Evolutionary conservation across 2,113 vertebrate species (phyloP).

Genomic region (Zingel zingel): DNA sequence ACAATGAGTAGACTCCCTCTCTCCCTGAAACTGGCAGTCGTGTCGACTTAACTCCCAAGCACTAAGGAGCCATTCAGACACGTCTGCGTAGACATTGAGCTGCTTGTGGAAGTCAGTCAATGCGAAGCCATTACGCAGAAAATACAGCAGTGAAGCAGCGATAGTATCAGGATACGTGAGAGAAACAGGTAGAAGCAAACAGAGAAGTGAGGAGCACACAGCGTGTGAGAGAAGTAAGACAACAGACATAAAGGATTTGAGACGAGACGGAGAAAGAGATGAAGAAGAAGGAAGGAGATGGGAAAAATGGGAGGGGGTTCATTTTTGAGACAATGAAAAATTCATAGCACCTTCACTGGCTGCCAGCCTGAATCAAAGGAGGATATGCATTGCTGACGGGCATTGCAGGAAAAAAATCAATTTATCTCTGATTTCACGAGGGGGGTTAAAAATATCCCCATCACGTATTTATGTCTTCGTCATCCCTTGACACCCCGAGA

Average conservation of each 20-base stretch:
- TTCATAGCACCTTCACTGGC: conserved; percentile 74
- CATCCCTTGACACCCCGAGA: conserved; percentile 47
- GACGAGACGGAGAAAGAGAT: conserved; percentile 27
- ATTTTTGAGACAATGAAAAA: conserved; percentile 79
- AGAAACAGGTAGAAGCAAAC: conserved; percentile 45
- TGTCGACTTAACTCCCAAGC: conserved; percentile 28
- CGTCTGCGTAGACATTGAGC: conserved; percentile 51
- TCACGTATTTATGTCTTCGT: conserved; percentile 76
- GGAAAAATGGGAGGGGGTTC: conserved; percentile 41
- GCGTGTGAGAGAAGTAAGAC: conserved; percentile 11
- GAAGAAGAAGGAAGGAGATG: conserved; percentile 28
- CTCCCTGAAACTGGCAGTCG: neutral
- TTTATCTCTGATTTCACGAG: conserved; percentile 78
- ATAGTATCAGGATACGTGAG: conserved; percentile 18
- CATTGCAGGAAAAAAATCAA: conserved; percentile 75
- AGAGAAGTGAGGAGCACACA: conserved; percentile 25
- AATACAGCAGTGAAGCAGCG: conserved; percentile 28
- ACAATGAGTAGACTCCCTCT: neutral
- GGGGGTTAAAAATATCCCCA: conserved; percentile 78
- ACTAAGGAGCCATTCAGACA: conserved; percentile 43
- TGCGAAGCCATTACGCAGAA: conserved; percentile 67
- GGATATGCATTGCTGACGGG: conserved; percentile 72
- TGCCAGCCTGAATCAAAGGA: conserved; percentile 79
- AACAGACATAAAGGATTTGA: conserved; percentile 39
- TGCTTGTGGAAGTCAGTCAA: conserved; percentile 67